phyloP scores from a whole-genome alignment of 2,113 vertebrate species.

The Dolichotis patagonum region DNA sequence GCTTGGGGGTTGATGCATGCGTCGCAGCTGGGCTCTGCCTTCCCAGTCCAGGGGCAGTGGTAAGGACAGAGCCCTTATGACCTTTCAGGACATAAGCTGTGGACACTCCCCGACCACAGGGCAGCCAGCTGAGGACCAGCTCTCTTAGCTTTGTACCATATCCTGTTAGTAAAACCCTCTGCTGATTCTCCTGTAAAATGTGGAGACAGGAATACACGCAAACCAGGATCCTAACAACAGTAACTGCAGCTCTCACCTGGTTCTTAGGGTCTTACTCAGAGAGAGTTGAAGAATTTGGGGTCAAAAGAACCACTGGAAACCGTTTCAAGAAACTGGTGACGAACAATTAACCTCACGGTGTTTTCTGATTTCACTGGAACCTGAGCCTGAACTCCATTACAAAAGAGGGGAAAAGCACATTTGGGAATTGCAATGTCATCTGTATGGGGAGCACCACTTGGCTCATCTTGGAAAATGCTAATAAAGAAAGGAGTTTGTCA shows the following conservation, averaged over 20 bases:
- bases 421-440: conserved; percentile 6
- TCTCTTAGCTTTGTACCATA: not conserved
- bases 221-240: not conserved
- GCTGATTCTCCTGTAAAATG: not conserved
- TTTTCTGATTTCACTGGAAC: not conserved
- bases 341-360: not conserved
- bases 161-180: not conserved
- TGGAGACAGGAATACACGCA: not conserved
- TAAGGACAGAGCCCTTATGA: not conserved
- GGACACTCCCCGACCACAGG: not conserved
- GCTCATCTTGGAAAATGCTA: conserved; percentile 62
- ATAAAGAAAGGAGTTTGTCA: conserved; percentile 57
- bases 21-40: not conserved
- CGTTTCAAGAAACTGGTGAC: not conserved
- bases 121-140: not conserved
- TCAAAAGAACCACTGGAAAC: conserved; percentile 28
- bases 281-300: not conserved
- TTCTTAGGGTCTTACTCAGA: not conserved
- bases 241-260: not conserved
- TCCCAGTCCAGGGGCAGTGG: not conserved
- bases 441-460: conserved; percentile 24
- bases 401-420: conserved; percentile 1
- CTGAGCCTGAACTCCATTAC: conserved; percentile 24
- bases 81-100: not conserved
- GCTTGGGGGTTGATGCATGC: not conserved